Percentiles rank a stretch among this genome's conserved stretches.
These are phyloP conservation scores for Creontiades dilutus DNA, from an alignment of 2,888 invertebrate genomes.

Conservation along the genomic window DNA sequence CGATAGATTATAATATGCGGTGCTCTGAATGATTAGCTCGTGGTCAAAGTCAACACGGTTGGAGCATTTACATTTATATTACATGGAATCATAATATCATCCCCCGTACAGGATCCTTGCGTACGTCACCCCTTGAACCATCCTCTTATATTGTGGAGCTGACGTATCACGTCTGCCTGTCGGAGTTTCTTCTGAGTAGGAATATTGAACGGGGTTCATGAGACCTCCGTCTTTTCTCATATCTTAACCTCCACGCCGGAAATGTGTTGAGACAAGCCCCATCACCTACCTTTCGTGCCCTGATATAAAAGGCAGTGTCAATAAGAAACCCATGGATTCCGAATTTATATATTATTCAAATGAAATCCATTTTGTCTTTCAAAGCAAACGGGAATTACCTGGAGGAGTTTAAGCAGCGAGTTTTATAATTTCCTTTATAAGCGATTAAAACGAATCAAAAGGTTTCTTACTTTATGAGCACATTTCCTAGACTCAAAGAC, in stretches of 20 bases:
- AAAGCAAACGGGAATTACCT: too few species aligned
- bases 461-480: too few species aligned
- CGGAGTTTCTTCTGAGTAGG: neutral
- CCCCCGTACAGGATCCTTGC: neutral
- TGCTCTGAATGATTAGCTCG: slow-evolving; percentile 62
- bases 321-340: neutral
- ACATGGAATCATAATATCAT: slow-evolving; percentile 53
- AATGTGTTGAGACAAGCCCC: neutral
- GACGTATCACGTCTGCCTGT: slow-evolving; percentile 56
- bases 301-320: neutral
- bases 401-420: too few species aligned
- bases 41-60: slow-evolving; percentile 66
- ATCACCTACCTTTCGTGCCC: neutral
- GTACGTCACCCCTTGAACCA: neutral
- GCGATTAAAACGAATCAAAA: too few species aligned
- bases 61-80: slow-evolving; percentile 69
- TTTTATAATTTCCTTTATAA: too few species aligned
- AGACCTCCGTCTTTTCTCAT: slow-evolving; percentile 5
- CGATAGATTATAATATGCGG: slow-evolving; percentile 54
- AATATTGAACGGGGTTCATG: slow-evolving; percentile 42
- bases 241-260: neutral
- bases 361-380: too few species aligned
- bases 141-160: slow-evolving; percentile 6
- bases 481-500: too few species aligned
- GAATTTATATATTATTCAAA: too few species aligned